phyloP scores from a whole-genome alignment of 2,888 invertebrate genomes.

The Copidosoma aretas region DNA sequence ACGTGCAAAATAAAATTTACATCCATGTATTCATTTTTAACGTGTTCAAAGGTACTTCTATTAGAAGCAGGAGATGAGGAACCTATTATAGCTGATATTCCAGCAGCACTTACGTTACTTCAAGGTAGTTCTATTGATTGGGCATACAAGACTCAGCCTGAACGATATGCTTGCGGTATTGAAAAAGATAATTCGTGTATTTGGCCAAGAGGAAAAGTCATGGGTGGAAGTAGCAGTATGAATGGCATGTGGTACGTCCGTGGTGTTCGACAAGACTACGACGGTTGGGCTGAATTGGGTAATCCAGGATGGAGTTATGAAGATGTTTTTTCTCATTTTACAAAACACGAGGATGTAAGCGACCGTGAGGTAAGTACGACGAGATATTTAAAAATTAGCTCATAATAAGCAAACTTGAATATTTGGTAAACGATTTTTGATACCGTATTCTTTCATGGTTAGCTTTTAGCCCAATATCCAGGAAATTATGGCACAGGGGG shows the following conservation, averaged over 20 bases:
- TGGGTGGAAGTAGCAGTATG: not conserved
- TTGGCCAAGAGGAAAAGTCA: not conserved
- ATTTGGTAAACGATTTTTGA: not conserved
- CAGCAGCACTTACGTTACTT: not conserved
- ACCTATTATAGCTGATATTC: constrained; percentile 8
- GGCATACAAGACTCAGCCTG: not conserved
- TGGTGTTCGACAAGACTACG: not conserved
- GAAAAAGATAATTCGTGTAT: not conserved
- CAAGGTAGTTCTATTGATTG: constrained; percentile 13
- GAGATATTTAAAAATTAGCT: not conserved
- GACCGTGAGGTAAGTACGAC: constrained; percentile 41
- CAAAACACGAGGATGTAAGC: constrained; percentile 34
- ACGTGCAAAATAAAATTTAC: not conserved
- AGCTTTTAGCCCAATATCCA: constrained; percentile 52
- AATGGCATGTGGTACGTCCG: not conserved
- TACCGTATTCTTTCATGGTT: not conserved
- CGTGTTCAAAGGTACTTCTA: constrained; percentile 15
- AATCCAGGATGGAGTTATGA: not conserved
- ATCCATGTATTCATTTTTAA: not conserved
- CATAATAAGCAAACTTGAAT: not conserved
- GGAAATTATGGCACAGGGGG: constrained; percentile 69
- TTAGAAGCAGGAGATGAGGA: constrained; percentile 16
- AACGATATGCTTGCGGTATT: not conserved
- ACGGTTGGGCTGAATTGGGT: not conserved
- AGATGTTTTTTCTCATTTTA: not conserved